Conservation (phyloP, 2,113 vertebrate species). For the Megaceryle maxima region DNA sequence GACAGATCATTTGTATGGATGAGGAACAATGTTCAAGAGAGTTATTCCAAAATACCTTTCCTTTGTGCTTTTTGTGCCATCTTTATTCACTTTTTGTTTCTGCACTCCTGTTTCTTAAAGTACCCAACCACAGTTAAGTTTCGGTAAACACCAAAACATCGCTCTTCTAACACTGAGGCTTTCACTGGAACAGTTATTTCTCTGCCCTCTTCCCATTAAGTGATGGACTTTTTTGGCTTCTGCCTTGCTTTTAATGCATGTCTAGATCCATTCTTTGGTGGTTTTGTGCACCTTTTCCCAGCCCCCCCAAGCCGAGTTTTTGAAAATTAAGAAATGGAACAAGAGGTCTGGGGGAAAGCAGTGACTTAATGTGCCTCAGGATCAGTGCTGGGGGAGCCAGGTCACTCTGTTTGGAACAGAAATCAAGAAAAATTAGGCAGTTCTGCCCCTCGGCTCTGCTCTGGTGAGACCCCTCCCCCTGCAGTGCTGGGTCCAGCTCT, state of each 20-base stretch:
- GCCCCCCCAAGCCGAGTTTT: not conserved
- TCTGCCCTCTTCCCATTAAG: not conserved
- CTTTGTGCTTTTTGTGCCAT: not conserved
- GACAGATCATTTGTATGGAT: no score
- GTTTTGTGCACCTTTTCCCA: not conserved
- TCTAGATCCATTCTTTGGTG: not conserved
- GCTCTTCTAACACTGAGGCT: not conserved
- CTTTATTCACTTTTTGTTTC: not conserved
- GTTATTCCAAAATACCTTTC: not conserved
- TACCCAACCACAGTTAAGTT: not conserved
- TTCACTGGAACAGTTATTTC: not conserved
- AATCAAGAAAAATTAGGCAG: not conserved
- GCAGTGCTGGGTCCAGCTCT: not conserved
- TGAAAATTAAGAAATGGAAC: not conserved
- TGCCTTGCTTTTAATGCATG: not conserved
- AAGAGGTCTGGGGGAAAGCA: not conserved
- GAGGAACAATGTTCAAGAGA: not conserved
- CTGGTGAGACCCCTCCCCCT: not conserved
- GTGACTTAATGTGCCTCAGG: accelerated
- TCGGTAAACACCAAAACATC: not conserved
- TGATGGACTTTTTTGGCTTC: not conserved
- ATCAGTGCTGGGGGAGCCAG: not conserved
- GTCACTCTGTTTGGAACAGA: not conserved
- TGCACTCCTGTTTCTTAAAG: not conserved
- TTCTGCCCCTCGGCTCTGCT: not conserved